Percentiles rank a stretch among this genome's conserved stretches.
These are phyloP conservation scores for Gobio gobio DNA, from an alignment of 2,113 vertebrate genomes.

Conservation along the genomic window DNA sequence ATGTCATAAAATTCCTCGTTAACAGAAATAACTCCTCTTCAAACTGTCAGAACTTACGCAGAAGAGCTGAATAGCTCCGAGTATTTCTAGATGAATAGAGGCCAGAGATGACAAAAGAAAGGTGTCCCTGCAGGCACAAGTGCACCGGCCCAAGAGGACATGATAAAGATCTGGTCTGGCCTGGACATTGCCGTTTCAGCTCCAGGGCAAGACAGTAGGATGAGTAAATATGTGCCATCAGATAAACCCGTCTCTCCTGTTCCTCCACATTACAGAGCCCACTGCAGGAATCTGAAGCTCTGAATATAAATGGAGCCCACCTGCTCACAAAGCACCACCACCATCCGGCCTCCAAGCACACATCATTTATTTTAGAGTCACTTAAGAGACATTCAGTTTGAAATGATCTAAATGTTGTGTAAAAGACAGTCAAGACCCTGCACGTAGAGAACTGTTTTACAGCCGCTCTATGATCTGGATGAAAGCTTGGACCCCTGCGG, in stretches of 20 bases:
- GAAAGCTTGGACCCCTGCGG: conserved; percentile 24
- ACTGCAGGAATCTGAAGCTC: conserved; percentile 26
- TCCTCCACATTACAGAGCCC: conserved; percentile 30
- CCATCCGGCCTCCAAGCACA: neutral
- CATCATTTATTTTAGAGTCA: neutral
- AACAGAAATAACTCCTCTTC: conserved; percentile 14
- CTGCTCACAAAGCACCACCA: conserved; percentile 7
- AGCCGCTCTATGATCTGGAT: conserved; percentile 34
- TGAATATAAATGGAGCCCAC: conserved; percentile 6
- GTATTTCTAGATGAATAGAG: conserved; percentile 32
- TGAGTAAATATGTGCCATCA: conserved; percentile 54
- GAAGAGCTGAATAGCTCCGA: conserved; percentile 3
- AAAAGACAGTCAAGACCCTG: neutral
- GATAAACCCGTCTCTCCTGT: conserved; percentile 57
- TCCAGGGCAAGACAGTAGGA: conserved; percentile 48
- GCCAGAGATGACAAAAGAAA: conserved; percentile 52
- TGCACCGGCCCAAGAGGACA: conserved; percentile 17
- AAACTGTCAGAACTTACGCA: conserved; percentile 35
- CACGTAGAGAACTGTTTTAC: conserved; percentile 46
- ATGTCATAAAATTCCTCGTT: conserved; percentile 15
- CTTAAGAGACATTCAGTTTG: neutral
- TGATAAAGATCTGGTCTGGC: conserved; percentile 59
- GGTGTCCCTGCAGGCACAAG: conserved; percentile 35
- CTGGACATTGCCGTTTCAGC: conserved; percentile 51
- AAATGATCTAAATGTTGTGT: neutral